Evolutionary conservation across 2,113 vertebrate species (phyloP).

Genomic region (Nyctereutes procyonoides): DNA sequence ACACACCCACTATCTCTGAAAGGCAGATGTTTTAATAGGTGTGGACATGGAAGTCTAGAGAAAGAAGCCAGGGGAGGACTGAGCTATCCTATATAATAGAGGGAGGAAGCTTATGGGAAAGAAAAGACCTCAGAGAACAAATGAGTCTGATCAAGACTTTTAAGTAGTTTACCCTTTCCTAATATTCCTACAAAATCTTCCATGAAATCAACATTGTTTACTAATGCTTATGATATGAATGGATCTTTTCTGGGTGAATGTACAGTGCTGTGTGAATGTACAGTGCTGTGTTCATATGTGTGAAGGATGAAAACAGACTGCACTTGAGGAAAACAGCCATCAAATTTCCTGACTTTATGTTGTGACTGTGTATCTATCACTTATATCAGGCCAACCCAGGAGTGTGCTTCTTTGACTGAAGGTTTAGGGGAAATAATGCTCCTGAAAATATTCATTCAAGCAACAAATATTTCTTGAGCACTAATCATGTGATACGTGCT

Average conservation of each 20-base stretch:
- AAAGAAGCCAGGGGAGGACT: not conserved
- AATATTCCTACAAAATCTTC: not conserved
- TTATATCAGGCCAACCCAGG: not conserved
- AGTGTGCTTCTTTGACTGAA: not conserved
- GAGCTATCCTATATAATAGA: not conserved
- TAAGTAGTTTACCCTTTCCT: not conserved
- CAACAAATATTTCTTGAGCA: not conserved
- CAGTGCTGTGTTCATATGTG: not conserved
- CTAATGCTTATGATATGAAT: not conserved
- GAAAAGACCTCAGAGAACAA: not conserved
- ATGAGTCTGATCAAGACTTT: not conserved
- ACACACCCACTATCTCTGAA: not conserved
- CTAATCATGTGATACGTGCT: not conserved
- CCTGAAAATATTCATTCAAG: not conserved
- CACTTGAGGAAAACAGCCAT: not conserved
- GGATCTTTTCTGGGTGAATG: not conserved
- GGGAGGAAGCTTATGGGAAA: not conserved
- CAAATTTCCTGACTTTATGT: not conserved
- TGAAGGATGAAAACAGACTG: not conserved
- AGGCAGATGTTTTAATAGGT: not conserved
- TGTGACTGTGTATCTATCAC: not conserved
- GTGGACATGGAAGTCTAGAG: not conserved
- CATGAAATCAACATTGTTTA: not conserved
- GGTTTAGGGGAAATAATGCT: not conserved
- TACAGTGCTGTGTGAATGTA: too few species aligned